Evolutionary conservation across 2,888 invertebrate species (phyloP), one percentile per base, ranked within the genome.

Genomic region (Nineta flava): DNA sequence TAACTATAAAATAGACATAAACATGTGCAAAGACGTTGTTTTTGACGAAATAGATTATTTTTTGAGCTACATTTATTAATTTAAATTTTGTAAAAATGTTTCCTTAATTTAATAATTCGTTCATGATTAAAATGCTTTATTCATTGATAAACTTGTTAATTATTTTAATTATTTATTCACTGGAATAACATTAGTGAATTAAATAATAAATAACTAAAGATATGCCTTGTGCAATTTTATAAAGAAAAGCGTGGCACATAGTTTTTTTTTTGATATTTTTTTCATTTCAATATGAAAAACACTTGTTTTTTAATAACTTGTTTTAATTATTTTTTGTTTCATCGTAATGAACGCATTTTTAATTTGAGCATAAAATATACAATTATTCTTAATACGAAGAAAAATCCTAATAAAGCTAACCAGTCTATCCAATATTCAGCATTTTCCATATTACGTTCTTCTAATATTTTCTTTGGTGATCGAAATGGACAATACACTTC

Each of bases 281-380:
- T 16, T 10, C 9, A 19, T 44, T 44, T 44, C 21, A 44, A 26
- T 44, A 44, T 21, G 19, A 21, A 44, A 44, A 26, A 44, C 15
- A 38, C 15, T 13, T n/a, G 4, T 38, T 38, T 38, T 38, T 38
- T 38, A 38, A 13, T n/a, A 13, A 38, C 15, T 13, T 38, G 3
- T 38, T 46, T 46, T 46, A 46, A 21, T 16, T 46, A 46, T 32
- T 4, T 32, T 34, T n/a, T 16, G 9, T 16, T 40, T 43, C 55
- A 59, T 48, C 59, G 59, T 38, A 54, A 54, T 63, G 74, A 72
- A 61, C 76, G 72, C 62, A 87, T 69, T 65, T 87, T 87, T 68
- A 87, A 81, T 65, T 85, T 79, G 61, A 94, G 72, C 54, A 90
- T 83, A 66, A 88, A 80, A 64, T 87, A 90, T 55, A 87, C 84